Conservation (phyloP, 2,888 invertebrate genomes). For the Eupithecia abbreviata region DNA sequence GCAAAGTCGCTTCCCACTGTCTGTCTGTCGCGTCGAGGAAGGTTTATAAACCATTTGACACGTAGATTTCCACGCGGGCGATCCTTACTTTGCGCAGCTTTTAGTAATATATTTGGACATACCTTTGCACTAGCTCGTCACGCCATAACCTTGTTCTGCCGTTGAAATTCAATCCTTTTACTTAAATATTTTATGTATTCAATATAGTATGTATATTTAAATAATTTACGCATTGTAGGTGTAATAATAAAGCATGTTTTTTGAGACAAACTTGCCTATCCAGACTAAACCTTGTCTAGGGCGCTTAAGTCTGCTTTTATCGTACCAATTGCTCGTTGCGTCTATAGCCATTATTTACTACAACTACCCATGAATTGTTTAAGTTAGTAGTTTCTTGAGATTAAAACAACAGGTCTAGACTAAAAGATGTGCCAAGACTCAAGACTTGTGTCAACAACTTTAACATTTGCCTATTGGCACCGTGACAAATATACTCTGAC, state of each 20-base stretch:
- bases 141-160: background rate
- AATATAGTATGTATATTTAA: background rate
- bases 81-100: no score
- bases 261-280: no score
- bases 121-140: background rate
- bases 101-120: background rate
- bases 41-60: no score
- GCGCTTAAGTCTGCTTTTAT: background rate
- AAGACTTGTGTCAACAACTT: slow-evolving; percentile 14
- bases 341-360: background rate
- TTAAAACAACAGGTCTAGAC: background rate
- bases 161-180: background rate
- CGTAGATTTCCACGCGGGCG: no score
- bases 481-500: slow-evolving; percentile 52
- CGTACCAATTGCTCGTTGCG: background rate
- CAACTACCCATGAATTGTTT: background rate
- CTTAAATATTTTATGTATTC: no score
- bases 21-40: no score
- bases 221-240: background rate
- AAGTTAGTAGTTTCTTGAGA: background rate
- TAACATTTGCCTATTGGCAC: slow-evolving; percentile 54
- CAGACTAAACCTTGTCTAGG: background rate
- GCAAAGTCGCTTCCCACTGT: no score
- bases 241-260: no score
- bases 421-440: slow-evolving; percentile 1